Evolutionary conservation across 2,113 vertebrate genomes (phyloP).

Genomic region (Tychaedon coryphoeus): DNA sequence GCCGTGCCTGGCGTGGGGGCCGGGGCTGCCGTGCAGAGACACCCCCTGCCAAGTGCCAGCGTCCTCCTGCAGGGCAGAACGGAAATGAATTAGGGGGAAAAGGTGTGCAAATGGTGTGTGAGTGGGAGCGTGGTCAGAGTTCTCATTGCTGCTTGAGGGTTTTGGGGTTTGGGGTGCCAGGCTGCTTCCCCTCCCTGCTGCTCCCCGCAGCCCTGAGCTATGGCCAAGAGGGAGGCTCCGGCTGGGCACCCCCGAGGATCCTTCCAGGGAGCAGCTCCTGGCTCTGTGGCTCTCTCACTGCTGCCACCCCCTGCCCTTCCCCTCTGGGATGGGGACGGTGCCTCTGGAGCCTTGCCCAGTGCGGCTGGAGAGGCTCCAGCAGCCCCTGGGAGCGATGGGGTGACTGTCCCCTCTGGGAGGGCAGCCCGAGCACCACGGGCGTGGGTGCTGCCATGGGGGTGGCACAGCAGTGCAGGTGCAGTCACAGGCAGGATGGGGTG

Average conservation of each 20-base stretch:
- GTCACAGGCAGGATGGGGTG: not conserved
- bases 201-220: accelerated
- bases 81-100: not conserved
- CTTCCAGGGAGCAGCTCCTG: not conserved
- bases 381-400: not conserved
- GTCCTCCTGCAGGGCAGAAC: not conserved
- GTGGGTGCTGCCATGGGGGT: accelerated
- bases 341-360: not conserved
- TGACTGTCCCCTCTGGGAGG: accelerated
- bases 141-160: accelerated
- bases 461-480: not conserved
- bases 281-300: not conserved
- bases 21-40: not conserved
- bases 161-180: not conserved
- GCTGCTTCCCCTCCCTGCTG: not conserved
- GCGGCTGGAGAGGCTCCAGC: not conserved
- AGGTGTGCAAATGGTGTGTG: not conserved
- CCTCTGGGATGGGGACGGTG: not conserved
- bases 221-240: not conserved
- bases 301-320: not conserved
- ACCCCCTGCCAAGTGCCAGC: not conserved
- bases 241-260: no score
- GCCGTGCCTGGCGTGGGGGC: not conserved
- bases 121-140: accelerated
- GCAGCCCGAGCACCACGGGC: accelerated